Evolutionary conservation across 2,113 vertebrate genomes (phyloP).

Genomic region (Micronycteris hirsuta): DNA sequence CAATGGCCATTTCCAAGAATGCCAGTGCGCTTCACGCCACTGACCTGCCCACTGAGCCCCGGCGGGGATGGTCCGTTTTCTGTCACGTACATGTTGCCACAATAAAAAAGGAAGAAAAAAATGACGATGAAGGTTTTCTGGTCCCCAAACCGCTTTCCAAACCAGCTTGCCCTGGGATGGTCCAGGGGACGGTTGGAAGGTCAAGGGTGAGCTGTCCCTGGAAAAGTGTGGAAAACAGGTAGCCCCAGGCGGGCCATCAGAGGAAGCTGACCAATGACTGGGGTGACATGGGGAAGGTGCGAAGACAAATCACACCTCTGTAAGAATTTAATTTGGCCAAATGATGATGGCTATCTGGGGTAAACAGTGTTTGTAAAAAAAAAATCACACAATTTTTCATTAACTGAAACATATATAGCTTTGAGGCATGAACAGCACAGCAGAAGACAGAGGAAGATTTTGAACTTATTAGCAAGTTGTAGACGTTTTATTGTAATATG

Average conservation of each 20-base stretch:
- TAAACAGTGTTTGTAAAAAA: neutral
- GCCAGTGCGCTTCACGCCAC: neutral
- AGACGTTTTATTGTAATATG: neutral
- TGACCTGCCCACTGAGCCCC: neutral
- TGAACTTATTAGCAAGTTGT: neutral
- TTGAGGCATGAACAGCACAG: neutral
- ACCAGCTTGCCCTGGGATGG: neutral
- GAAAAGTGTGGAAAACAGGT: neutral
- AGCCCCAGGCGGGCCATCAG: neutral
- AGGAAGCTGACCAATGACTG: neutral
- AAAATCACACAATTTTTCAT: neutral
- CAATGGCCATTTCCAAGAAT: too few relatives aligned
- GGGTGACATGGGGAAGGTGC: neutral
- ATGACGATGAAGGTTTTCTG: neutral
- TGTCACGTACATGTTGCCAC: neutral
- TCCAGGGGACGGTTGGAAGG: neutral
- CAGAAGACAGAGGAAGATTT: neutral
- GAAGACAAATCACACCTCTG: neutral
- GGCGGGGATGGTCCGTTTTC: neutral
- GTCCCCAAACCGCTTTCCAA: neutral
- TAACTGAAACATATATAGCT: neutral
- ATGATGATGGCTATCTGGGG: neutral
- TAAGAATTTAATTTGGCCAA: neutral
- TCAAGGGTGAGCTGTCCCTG: neutral
- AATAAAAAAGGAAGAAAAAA: neutral